Conservation (phyloP, 2,888 invertebrate species). For the Pseudococcus longispinus region DNA sequence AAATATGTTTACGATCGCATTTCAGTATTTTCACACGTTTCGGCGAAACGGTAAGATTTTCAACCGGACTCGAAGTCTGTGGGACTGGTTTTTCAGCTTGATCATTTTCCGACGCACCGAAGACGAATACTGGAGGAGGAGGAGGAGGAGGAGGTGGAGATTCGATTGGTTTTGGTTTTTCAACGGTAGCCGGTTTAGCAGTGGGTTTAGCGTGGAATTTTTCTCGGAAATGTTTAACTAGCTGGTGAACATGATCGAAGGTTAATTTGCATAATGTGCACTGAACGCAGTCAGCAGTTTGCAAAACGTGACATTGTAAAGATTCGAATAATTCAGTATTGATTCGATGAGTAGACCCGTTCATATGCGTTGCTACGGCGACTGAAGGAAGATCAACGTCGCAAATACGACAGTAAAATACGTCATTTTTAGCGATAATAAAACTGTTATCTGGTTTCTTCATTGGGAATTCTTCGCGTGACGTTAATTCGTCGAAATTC, state of each 20-base stretch:
- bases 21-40: neutral
- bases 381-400: neutral
- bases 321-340: neutral
- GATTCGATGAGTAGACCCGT: neutral
- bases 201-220: neutral
- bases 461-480: neutral
- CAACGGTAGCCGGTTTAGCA: neutral
- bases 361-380: neutral
- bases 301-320: neutral
- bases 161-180: neutral
- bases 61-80: too few species aligned
- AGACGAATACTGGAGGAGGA: neutral
- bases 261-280: neutral
- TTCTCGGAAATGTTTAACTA: neutral
- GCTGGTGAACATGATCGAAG: neutral
- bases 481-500: neutral
- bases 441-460: slow-evolving; percentile 8
- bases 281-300: neutral
- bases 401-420: slow-evolving; percentile 9
- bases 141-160: neutral
- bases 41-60: neutral
- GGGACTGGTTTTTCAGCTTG: neutral
- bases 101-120: neutral
- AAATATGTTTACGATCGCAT: neutral
- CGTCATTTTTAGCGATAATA: neutral